Conservation (phyloP, 2,797 vertebrate genomes). For the Gouania willdenowi region DNA sequence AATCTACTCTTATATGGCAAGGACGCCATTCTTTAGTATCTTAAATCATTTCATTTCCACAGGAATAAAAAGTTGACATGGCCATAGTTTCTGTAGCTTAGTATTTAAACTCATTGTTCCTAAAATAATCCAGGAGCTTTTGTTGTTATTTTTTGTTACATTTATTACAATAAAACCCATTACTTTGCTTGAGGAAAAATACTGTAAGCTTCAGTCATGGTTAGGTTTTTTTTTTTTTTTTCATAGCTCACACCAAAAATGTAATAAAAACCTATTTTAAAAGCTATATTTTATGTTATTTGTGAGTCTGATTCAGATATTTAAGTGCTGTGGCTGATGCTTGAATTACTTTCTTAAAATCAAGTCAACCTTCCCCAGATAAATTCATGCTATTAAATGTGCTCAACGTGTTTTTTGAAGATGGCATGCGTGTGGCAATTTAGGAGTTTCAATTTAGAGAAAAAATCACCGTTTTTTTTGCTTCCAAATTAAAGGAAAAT, state of each 20-base stretch:
- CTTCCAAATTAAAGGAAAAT: conserved; percentile 27
- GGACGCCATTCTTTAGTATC: too few species aligned
- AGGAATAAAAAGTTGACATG: too few species aligned
- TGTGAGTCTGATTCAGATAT: conserved; percentile 28
- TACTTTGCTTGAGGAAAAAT: too few species aligned
- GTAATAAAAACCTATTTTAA: too few species aligned
- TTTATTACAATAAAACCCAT: too few species aligned
- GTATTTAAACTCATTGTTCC: too few species aligned
- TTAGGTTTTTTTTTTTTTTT: conserved; percentile 39
- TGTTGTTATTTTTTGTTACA: too few species aligned
- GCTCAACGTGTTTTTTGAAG: conserved; percentile 22
- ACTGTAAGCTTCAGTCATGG: conserved; percentile 32
- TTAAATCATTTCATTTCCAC: too few species aligned
- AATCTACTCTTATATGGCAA: too few species aligned
- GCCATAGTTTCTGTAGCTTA: too few species aligned
- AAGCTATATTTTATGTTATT: conserved; percentile 44
- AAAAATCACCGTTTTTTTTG: conserved; percentile 13
- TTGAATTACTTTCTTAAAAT: conserved; percentile 39
- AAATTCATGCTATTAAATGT: conserved; percentile 26
- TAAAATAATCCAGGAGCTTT: too few species aligned
- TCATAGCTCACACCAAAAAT: conserved; percentile 52
- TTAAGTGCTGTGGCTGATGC: conserved; percentile 20
- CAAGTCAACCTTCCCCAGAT: conserved; percentile 9
- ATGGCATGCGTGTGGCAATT: conserved; percentile 20
- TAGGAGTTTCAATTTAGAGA: conserved; percentile 12